Percentiles rank a stretch among this genome's conserved stretches.
Conservation (phyloP, 2,797 vertebrate genomes). For the Numenius phaeopus region DNA sequence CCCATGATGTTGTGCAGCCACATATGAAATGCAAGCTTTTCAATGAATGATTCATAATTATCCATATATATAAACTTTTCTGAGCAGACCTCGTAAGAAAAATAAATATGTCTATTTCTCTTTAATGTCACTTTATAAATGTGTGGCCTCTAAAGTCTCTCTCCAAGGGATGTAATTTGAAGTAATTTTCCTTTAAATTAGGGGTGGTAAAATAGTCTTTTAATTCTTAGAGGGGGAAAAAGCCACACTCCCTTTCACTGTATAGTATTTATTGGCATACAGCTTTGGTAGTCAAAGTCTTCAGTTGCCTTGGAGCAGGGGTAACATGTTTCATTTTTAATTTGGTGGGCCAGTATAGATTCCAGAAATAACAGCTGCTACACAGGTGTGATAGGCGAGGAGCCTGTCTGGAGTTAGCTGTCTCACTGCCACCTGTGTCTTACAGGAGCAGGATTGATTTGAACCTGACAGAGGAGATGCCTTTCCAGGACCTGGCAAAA, state of each 20-base stretch:
- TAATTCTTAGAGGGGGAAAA: not conserved
- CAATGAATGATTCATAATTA: not conserved
- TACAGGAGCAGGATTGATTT: not conserved
- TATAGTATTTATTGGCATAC: not conserved
- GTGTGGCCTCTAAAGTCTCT: not conserved
- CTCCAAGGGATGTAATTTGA: not conserved
- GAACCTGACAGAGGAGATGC: not conserved
- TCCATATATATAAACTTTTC: not conserved
- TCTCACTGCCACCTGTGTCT: not conserved
- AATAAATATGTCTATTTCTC: not conserved
- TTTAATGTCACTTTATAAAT: not conserved
- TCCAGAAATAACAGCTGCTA: not conserved
- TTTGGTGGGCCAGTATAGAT: not conserved
- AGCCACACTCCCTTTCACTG: not conserved
- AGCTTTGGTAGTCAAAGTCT: not conserved
- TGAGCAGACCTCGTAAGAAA: not conserved
- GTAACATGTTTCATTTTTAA: not conserved
- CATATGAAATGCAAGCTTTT: not conserved
- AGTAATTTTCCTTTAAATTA: slow-evolving; percentile 1
- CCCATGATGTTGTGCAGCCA: not conserved
- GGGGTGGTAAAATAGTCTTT: not conserved
- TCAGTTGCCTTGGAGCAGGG: not conserved
- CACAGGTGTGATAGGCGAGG: not conserved
- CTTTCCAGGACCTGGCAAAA: not conserved
- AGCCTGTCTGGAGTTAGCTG: not conserved